phyloP scores from a whole-genome alignment of 2,113 vertebrate species.

The Zootoca vivipara region DNA sequence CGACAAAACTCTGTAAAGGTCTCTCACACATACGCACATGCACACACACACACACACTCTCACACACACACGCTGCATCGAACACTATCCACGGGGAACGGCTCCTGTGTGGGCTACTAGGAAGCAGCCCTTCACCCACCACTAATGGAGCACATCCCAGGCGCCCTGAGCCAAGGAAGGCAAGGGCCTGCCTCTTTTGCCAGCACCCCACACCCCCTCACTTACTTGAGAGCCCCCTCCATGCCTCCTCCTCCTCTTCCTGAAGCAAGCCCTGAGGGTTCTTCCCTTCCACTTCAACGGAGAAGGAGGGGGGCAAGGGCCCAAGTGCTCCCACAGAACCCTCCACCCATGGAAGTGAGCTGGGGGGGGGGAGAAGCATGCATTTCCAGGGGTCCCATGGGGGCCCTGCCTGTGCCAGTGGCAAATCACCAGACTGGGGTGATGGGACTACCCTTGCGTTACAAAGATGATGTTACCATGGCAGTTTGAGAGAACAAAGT shows the following conservation, averaged over 20 bases:
- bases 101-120: no score
- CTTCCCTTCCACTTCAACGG: neutral
- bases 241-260: neutral
- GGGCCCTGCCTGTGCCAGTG: neutral
- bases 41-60: no score
- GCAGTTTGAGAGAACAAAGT: constrained; percentile 89
- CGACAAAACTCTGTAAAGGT: constrained; percentile 69
- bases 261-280: neutral
- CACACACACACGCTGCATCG: neutral
- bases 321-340: neutral
- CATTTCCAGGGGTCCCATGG: neutral
- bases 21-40: no score
- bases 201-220: constrained; percentile 64
- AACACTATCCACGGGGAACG: neutral
- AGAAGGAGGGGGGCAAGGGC: neutral
- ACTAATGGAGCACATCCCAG: neutral
- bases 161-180: neutral
- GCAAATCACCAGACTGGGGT: neutral
- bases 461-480: constrained; percentile 87
- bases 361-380: neutral
- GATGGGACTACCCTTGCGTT: constrained; percentile 78
- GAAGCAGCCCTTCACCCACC: neutral
- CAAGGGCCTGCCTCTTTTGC: constrained; percentile 68
- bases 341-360: no score
- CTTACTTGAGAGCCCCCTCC: neutral